These are phyloP conservation scores for Pollachius pollachius DNA, from an alignment of 2,113 vertebrate species.

Conservation along the genomic window DNA sequence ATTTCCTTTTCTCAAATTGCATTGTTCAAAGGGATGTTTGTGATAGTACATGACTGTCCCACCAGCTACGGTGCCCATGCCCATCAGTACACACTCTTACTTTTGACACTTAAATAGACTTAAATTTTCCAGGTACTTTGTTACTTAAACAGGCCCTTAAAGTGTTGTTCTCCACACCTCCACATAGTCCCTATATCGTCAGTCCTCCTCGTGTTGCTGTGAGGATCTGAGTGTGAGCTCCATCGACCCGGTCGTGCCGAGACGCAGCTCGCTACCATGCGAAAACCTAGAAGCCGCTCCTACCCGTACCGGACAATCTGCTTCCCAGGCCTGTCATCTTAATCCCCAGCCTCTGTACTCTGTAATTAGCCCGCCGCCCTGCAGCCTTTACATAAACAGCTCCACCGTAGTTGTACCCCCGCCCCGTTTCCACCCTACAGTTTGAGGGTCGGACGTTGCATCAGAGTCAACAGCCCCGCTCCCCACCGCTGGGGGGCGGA, in stretches of 20 bases:
- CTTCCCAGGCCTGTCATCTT: slow-evolving; percentile 64
- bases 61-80: no score
- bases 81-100: no score
- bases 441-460: slow-evolving; percentile 49
- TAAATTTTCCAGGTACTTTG: no score
- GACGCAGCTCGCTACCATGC: neutral
- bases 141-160: no score
- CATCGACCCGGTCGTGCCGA: no score
- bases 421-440: slow-evolving; percentile 36
- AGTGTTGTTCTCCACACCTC: no score
- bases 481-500: no score
- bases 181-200: no score
- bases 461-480: slow-evolving; percentile 35
- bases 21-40: neutral
- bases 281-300: slow-evolving; percentile 27
- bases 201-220: no score
- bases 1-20: neutral
- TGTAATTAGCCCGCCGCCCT: slow-evolving; percentile 65
- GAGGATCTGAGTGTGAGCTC: no score
- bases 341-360: slow-evolving; percentile 55
- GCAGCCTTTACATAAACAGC: slow-evolving; percentile 70
- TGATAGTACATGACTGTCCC: no score
- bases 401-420: slow-evolving; percentile 51
- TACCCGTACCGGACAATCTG: slow-evolving; percentile 42
- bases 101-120: no score